A percentile compares a stretch with the other conserved stretches of the same genome.
phyloP scores from a whole-genome alignment of 2,888 invertebrate species.

The Schizotus pectinicornis region DNA sequence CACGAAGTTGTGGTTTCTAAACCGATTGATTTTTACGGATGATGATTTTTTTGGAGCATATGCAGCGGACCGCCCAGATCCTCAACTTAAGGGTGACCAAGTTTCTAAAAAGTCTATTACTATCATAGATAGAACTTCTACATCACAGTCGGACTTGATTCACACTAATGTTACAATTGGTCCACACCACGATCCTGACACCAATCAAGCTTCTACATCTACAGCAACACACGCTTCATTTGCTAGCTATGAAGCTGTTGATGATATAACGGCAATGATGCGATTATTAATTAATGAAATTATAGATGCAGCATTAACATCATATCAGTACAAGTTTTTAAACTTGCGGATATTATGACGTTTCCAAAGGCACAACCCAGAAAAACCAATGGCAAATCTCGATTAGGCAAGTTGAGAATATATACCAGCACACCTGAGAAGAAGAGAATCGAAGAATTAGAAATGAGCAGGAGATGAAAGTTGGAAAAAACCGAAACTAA shows the following conservation, averaged over 20 bases:
- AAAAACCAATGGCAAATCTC: not conserved
- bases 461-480: not conserved
- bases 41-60: not conserved
- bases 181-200: not conserved
- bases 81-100: not conserved
- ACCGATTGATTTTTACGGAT: not conserved
- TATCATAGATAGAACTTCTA: not conserved
- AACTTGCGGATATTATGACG: not conserved
- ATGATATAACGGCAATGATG: not conserved
- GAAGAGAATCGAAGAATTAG: not conserved
- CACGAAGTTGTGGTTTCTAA: not conserved
- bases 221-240: not conserved
- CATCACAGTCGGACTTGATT: not conserved
- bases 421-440: not conserved
- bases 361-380: not conserved
- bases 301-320: conserved; percentile 1
- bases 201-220: not conserved
- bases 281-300: not conserved
- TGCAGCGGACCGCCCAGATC: not conserved
- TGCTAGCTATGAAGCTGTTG: not conserved
- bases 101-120: not conserved
- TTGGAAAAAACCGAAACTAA: too few relatives aligned
- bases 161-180: not conserved
- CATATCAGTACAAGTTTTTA: not conserved
- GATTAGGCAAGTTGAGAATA: not conserved